A percentile compares a stretch with the other conserved stretches of the same genome.
Evolutionary conservation across 2,797 vertebrate species (phyloP).

Genomic region (Sciurus vulgaris): DNA sequence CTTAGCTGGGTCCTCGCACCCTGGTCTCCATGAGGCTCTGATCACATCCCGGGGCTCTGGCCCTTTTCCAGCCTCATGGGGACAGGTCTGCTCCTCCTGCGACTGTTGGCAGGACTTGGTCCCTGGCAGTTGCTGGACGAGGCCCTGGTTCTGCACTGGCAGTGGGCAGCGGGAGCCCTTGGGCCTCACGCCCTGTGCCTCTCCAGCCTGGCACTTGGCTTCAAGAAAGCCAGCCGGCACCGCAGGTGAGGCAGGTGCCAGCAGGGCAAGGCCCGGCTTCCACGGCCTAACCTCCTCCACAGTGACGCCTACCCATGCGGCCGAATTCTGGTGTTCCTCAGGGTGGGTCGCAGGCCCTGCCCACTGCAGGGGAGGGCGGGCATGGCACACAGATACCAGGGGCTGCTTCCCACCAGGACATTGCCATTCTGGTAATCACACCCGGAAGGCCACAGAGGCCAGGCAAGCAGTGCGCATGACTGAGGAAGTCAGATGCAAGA

Average conservation of each 20-base stretch:
- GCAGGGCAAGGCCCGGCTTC: not conserved
- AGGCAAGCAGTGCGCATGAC: not conserved
- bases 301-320: not conserved
- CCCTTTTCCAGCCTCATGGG: not conserved
- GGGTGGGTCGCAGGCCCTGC: not conserved
- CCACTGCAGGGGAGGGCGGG: no score
- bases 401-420: not conserved
- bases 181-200: no score
- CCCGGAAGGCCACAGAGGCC: not conserved
- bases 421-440: not conserved
- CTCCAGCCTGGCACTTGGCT: not conserved
- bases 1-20: not conserved
- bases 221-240: not conserved
- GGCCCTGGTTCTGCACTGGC: not conserved
- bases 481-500: not conserved
- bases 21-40: not conserved
- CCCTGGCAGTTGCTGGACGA: not conserved
- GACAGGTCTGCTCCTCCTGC: not conserved
- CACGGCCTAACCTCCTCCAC: not conserved
- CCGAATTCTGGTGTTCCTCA: not conserved
- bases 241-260: not conserved
- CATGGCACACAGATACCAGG: no score
- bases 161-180: not conserved
- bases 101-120: not conserved
- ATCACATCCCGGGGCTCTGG: no score